Evolutionary conservation across 2,113 vertebrate species (phyloP).

Genomic region (Willisornis vidua): DNA sequence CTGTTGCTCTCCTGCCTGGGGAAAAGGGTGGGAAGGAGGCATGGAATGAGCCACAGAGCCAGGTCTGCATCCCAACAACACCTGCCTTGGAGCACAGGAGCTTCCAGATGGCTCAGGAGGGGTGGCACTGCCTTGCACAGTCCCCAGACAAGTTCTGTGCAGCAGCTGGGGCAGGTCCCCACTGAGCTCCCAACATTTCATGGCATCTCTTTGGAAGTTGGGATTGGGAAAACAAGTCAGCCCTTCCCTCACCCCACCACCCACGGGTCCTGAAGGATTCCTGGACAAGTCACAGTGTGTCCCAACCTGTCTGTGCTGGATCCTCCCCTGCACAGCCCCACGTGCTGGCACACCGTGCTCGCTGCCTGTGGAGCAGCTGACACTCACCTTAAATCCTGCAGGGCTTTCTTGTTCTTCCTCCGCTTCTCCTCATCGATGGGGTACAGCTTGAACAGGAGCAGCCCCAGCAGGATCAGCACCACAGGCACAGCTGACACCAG

Average conservation of each 20-base stretch:
- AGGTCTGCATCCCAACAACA: background rate
- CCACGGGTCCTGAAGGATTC: background rate
- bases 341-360: rapidly evolving
- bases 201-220: background rate
- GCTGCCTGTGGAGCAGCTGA: rapidly evolving
- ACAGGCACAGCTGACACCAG: slow-evolving; percentile 87
- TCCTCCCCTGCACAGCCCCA: background rate
- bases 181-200: background rate
- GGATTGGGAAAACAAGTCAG: background rate
- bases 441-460: slow-evolving; percentile 88
- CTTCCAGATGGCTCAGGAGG: background rate
- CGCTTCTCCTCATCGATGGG: slow-evolving; percentile 88
- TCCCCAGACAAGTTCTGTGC: rapidly evolving
- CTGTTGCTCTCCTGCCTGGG: slow-evolving; percentile 68
- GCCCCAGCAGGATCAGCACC: slow-evolving; percentile 83
- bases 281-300: background rate
- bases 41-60: rapidly evolving
- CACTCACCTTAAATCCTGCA: slow-evolving; percentile 83
- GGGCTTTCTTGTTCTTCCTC: slow-evolving; percentile 82
- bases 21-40: background rate
- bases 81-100: background rate
- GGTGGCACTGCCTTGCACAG: rapidly evolving
- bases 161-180: background rate
- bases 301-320: background rate
- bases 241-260: background rate